Base-by-base conservation (phyloP, 2,113 vertebrate species). In the Castor canadensis region DNA sequence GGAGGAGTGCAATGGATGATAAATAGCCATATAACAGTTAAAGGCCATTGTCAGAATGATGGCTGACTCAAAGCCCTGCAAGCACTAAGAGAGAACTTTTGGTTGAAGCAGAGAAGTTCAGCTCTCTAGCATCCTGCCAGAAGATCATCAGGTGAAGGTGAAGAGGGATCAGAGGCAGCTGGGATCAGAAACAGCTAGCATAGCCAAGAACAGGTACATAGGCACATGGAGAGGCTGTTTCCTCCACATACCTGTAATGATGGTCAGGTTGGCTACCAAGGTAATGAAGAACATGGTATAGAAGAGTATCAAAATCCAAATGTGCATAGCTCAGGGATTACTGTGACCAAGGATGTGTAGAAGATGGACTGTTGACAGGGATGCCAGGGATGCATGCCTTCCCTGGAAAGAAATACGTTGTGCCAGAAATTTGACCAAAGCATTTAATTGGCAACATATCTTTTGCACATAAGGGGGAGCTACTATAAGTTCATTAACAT, bases 191-290 rank as follows among this genome's bases (percentile, higher is more conserved):
- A 85, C 43, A 6, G 95, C 94, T 35, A 97, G 69, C 94, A 94
- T 97, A 69, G 93, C 88, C 43, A 97, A 60, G 62, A 98, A 94
- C 8, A 95, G 35, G 35, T 95, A 97, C 97, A 98, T 96, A 40
- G 98, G 97, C 40, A 89, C 56, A 8, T 97, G 95, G 56, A 97
- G 91, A 15, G 76, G 72, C 17, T 56, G 30, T 16, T 97, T 96
- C 13, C 1, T 8, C 58, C 54, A 85, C 26, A 97, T 81, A 77
- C 85, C 22, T 49, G 84, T 56, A 6, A 95, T 30, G 32, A 96
- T 77, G 58, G 38, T 86, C 40, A 47, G 0, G 4, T 97, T 97
- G 32, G 93, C 96, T 43, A 93, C 30, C 3, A 97, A 19, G 7
- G 91, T 94, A 30, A 93, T 60, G 66, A 96, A 35, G 71, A 96